Base-by-base conservation (phyloP, 2,888 invertebrate species). In the Drosophila suboccidentalis region DNA sequence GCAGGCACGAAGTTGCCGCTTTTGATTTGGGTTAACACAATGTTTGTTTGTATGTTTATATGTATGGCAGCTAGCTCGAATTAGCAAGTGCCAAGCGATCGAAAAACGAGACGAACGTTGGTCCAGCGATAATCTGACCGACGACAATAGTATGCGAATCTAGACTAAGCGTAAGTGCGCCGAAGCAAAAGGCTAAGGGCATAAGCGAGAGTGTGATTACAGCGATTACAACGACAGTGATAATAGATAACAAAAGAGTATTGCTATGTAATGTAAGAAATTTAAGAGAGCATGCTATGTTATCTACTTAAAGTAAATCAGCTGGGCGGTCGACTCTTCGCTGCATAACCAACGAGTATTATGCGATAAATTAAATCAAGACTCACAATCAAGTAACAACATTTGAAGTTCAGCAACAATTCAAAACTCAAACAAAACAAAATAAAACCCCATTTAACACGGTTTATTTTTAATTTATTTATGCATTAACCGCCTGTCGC, bases 391-490 rank as follows among this genome's bases (percentile, higher is more conserved):
- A 70, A 70, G 60, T 68, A 73, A 38, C 39, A 65, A 47, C 59
- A 41, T 62, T 63, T 76, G 64, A 78, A 64, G 66, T 46, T 65
- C 60, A 78, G 54, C 61, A 46, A 61, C 78, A 66, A 69, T 47
- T 75, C 46, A 57, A 53, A 65, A 51, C 19, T 47, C 44, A 41
- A 58, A 47, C 13, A 9, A 32, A 55, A 55, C 54, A 55, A 57
- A 34, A 65, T 11, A 58, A 49, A 67, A 63, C 44, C 60, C n/a
- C 71, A 65, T 82, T 79, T 82, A 82, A 79, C 68, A 67, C 69
- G 80, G 82, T 79, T 79, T 82, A 67, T 79, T 82, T 82, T 64
- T 66, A 78, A 82, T 82, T 82, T 68, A 71, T 79, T 82, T 82
- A 71, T 82, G 82, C 82, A 82, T 79, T 79, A 72, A 80, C 32